A percentile compares a stretch with the other conserved stretches of the same genome.
phyloP scores from a whole-genome alignment of 1,140 invertebrate species.

The Proctacanthus coquilletti region DNA sequence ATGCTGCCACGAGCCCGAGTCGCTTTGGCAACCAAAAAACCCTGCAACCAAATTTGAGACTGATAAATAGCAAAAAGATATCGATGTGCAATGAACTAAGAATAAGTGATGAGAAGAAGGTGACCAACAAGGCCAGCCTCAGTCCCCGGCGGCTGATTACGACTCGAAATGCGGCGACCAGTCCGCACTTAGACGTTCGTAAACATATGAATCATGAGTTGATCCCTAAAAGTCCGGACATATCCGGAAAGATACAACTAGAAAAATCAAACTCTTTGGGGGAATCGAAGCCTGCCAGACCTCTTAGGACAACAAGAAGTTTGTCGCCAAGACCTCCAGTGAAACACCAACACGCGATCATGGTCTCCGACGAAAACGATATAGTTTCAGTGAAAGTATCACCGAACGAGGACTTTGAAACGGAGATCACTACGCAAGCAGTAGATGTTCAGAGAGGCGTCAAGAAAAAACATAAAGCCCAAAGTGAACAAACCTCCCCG shows the following conservation, averaged over 20 bases:
- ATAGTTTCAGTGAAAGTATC: conserved; percentile 6
- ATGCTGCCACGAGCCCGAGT: conserved; percentile 5
- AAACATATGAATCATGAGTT: not conserved
- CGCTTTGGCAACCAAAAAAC: not conserved
- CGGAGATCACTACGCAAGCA: not conserved
- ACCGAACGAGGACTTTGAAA: conserved; percentile 2
- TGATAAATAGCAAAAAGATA: no score
- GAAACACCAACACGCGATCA: conserved; percentile 8
- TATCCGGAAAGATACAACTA: not conserved
- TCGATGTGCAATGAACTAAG: not conserved
- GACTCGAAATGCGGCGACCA: conserved; percentile 9
- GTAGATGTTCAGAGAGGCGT: not conserved
- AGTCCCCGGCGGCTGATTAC: conserved; percentile 3
- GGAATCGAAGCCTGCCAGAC: conserved; percentile 6
- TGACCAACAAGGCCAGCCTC: not conserved
- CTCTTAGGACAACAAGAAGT: conserved; percentile 8
- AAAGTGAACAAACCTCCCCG: conserved; percentile 27
- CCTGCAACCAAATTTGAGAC: not conserved
- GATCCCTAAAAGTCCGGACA: not conserved
- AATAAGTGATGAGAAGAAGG: not conserved
- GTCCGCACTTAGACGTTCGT: conserved; percentile 7
- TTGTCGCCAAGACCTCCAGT: conserved; percentile 10
- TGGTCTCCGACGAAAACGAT: conserved; percentile 8
- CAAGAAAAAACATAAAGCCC: conserved; percentile 9
- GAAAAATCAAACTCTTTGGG: conserved; percentile 9